These are phyloP conservation scores for Nannospalax galili DNA, from an alignment of 2,113 vertebrate species.

Conservation along the genomic window DNA sequence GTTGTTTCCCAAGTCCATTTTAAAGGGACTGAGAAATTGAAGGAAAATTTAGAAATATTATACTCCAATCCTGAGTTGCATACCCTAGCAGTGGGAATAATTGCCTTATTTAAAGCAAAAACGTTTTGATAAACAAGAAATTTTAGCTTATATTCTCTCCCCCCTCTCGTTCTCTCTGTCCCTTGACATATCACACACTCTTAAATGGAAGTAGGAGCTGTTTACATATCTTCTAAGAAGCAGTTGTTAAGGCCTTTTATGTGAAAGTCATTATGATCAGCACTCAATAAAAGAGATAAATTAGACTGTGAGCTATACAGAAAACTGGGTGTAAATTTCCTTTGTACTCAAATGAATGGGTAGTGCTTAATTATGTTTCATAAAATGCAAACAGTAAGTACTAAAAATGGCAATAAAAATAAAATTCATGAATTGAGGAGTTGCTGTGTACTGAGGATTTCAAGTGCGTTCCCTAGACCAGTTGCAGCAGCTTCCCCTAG, in stretches of 20 bases:
- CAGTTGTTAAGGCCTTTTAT: not conserved
- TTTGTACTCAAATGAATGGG: not conserved
- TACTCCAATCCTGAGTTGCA: not conserved
- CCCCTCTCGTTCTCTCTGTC: not conserved
- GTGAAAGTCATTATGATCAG: not conserved
- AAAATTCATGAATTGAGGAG: not conserved
- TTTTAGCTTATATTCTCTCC: not conserved
- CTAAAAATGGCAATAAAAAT: not conserved
- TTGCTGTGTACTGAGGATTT: not conserved
- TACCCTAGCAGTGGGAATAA: not conserved
- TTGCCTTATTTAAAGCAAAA: too few relatives aligned
- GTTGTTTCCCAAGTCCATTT: not conserved
- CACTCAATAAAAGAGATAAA: not conserved
- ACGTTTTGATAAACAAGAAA: not conserved
- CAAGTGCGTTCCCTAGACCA: not conserved
- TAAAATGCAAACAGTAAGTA: not conserved
- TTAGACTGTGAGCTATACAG: not conserved
- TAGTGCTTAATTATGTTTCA: not conserved
- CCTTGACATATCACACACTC: not conserved
- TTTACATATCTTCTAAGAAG: not conserved
- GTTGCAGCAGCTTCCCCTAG: not conserved
- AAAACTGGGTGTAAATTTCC: not conserved
- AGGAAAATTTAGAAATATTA: not conserved
- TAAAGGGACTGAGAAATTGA: not conserved
- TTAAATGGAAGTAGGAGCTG: not conserved